Base-by-base conservation (phyloP, 2,797 vertebrate species). In the Hippocampus kuda region DNA sequence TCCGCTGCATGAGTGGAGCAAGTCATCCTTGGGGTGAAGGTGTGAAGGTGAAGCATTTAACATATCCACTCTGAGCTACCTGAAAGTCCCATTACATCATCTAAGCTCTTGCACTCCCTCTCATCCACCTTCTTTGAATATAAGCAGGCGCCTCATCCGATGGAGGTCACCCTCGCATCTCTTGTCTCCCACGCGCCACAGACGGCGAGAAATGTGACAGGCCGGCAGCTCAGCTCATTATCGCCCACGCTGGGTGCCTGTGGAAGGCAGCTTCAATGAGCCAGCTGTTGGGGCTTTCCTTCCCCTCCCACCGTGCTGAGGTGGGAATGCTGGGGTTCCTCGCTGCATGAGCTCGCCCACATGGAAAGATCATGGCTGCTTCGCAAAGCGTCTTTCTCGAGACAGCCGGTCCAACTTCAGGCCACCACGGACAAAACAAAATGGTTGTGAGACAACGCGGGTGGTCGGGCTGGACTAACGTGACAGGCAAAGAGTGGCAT, bases 181-280 rank as follows among this genome's bases (percentile, higher is more conserved):
- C 65, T 73, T 38, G 41, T 79, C 72, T 72, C 68, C 71, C 76
- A 70, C 72, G 74, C 41, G 30, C 74, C 70, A 77, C 82, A 84
- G 85, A 88, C 80, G 53, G 72, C 75, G 74, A 81, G 74, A 79
- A 85, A 76, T 79, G 83, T 79, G 83, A 81, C 78, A 79, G 73
- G 70, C 75, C 76, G 59, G 83, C 81, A 81, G 80, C 84, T 81
- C 66, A 61, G 82, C 83, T 90, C 85, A 89, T 90, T 89, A 89
- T 88, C 83, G 63, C 84, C 83, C 79, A 87, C 42, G 67, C 83
- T 74, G 78, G 75, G 77, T 75, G 76, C 80, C 73, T 75, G 72
- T 81, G 72, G 82, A 80, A 69, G 70, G 66, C 24, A 24, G 63
- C 67, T 79, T 81, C 75, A 20, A 30, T 69, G 62, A 77, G 75